phyloP scores from a whole-genome alignment of 1,140 invertebrate genomes.

The Danaus plexippus region DNA sequence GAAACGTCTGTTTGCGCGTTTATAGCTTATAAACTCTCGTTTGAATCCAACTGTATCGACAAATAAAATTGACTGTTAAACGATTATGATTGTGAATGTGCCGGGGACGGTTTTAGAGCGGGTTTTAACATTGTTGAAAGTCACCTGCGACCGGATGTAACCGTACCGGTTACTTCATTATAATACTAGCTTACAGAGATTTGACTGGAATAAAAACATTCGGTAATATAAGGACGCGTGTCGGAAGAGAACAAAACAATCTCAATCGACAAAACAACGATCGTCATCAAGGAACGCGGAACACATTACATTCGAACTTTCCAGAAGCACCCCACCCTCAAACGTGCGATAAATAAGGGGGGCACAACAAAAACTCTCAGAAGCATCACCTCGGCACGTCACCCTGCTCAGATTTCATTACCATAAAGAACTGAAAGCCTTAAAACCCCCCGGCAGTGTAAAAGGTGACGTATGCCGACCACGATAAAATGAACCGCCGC shows the following conservation, averaged over 20 bases:
- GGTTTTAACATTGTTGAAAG: neutral
- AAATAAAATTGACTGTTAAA: conserved; percentile 63
- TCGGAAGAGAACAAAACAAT: conserved; percentile 7
- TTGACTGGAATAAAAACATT: too few species aligned
- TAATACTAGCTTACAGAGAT: too few species aligned
- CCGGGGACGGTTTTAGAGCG: conserved; percentile 18
- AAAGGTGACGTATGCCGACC: conserved; percentile 65
- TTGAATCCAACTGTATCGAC: conserved; percentile 55
- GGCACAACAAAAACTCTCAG: conserved; percentile 67
- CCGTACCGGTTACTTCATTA: too few species aligned
- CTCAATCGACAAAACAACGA: conserved; percentile 17
- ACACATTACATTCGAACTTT: conserved; percentile 61
- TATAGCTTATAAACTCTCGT: conserved; percentile 69
- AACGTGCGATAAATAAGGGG: conserved; percentile 68
- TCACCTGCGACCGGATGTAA: neutral
- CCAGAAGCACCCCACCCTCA: conserved; percentile 46
- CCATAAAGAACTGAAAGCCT: conserved; percentile 70
- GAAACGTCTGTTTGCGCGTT: conserved; percentile 68
- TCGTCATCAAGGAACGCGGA: conserved; percentile 44
- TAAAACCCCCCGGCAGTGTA: conserved; percentile 67
- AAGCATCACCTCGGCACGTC: conserved; percentile 66
- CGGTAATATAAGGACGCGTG: neutral
- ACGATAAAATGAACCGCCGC: conserved; percentile 23
- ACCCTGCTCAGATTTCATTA: conserved; percentile 71
- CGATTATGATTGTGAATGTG: conserved; percentile 54